phyloP scores from a whole-genome alignment of 2,797 vertebrate genomes.

The Phalloptychus januarius region DNA sequence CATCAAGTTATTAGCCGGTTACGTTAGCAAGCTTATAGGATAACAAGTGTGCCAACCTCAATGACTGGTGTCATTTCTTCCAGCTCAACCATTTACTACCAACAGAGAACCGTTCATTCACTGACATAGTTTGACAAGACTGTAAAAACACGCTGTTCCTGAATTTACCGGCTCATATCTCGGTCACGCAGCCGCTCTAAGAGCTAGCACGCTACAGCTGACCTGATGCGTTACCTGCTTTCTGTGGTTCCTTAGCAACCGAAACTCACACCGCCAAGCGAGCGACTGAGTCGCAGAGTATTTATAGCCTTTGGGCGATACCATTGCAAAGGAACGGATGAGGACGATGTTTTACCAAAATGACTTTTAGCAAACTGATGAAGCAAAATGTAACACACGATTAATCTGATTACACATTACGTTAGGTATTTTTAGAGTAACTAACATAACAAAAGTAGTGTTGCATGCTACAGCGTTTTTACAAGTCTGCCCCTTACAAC shows the following conservation, averaged over 20 bases:
- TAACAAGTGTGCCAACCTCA: conserved; percentile 38
- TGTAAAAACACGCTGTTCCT: neutral
- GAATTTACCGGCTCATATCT: conserved; percentile 38
- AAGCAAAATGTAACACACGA: fast-evolving
- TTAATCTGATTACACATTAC: neutral
- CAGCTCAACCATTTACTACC: conserved; percentile 5
- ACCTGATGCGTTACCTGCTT: conserved; percentile 78
- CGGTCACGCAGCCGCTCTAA: conserved; percentile 37
- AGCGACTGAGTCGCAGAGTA: conserved; percentile 24
- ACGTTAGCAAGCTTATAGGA: conserved; percentile 49
- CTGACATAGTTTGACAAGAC: neutral
- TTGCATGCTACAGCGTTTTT: neutral
- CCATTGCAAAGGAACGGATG: conserved; percentile 46
- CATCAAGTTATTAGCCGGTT: conserved; percentile 47
- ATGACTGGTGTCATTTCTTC: conserved; percentile 17
- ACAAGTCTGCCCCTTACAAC: fast-evolving
- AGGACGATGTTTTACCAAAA: neutral
- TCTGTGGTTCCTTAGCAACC: conserved; percentile 81
- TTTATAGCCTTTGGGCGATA: conserved; percentile 75
- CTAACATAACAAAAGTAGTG: neutral
- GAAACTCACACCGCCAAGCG: conserved; percentile 59
- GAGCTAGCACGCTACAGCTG: conserved; percentile 71
- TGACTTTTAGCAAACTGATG: fast-evolving
- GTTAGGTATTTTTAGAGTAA: neutral
- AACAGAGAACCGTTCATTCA: neutral